Conservation (phyloP, 2,888 invertebrate genomes). For the Empis livida region DNA sequence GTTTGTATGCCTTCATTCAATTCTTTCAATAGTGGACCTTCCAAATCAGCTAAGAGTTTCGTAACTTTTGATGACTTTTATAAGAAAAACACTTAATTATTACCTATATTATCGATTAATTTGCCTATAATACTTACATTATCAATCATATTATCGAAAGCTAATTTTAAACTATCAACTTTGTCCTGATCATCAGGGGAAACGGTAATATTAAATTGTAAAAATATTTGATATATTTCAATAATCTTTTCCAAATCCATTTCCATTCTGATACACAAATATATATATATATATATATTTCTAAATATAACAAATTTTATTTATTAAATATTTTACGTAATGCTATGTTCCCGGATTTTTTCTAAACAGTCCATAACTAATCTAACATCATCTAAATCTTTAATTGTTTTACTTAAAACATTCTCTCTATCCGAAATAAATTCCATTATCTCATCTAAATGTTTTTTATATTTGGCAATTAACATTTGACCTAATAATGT, state of each 20-base stretch:
- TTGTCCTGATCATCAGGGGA: constrained; percentile 66
- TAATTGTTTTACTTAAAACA: constrained; percentile 52
- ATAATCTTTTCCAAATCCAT: constrained; percentile 62
- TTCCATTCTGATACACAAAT: constrained; percentile 55
- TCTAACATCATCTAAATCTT: constrained; percentile 66
- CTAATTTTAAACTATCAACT: constrained; percentile 64
- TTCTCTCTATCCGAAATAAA: constrained; percentile 67
- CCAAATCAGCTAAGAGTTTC: constrained; percentile 45
- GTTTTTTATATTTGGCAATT: constrained; percentile 53
- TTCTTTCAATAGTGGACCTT: constrained; percentile 56
- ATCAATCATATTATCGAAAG: constrained; percentile 60
- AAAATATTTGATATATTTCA: constrained; percentile 64
- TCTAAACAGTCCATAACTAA: constrained; percentile 68
- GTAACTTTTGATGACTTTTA: constrained; percentile 25
- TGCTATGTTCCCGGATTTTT: constrained; percentile 61
- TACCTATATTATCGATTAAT: too few relatives aligned
- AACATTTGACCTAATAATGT: constrained; percentile 54
- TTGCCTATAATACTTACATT: constrained; percentile 46
- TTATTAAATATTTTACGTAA: constrained; percentile 39
- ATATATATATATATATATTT: too few relatives aligned
- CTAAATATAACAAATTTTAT: too few relatives aligned
- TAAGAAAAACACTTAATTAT: constrained; percentile 2
- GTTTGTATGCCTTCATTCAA: constrained; percentile 54
- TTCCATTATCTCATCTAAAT: constrained; percentile 54
- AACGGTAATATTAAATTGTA: constrained; percentile 50